Evolutionary conservation across 2,888 invertebrate genomes (phyloP).

Genomic region (Stegana nigrithorax): DNA sequence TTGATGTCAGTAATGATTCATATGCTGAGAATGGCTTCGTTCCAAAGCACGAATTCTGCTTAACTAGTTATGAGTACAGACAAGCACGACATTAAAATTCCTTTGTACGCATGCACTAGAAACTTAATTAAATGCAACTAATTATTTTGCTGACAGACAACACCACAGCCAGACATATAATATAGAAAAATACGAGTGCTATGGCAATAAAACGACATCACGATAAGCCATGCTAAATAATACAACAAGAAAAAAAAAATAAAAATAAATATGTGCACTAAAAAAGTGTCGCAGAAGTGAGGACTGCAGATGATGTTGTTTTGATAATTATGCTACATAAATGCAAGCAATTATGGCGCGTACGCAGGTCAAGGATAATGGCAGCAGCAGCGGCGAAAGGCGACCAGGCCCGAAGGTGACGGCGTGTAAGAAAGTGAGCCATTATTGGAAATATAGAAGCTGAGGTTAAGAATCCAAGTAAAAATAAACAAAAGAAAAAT

Average conservation of each 20-base stretch:
- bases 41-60: too few relatives aligned
- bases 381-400: too few relatives aligned
- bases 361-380: conserved; percentile 52
- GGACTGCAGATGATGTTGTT: conserved; percentile 26
- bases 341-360: conserved; percentile 20
- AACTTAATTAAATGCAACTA: conserved; percentile 14
- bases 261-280: conserved; percentile 13
- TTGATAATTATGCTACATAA: conserved; percentile 34
- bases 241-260: neutral
- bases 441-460: too few relatives aligned
- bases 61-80: too few relatives aligned
- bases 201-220: neutral
- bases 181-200: neutral
- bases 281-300: conserved; percentile 16
- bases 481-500: too few relatives aligned
- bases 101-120: neutral
- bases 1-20: too few relatives aligned
- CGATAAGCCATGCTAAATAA: conserved; percentile 10
- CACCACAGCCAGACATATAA: neutral
- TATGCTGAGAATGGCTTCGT: too few relatives aligned
- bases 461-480: too few relatives aligned
- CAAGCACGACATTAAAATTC: conserved; percentile 10
- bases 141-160: conserved; percentile 14
- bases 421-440: too few relatives aligned
- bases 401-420: too few relatives aligned